Evolutionary conservation across 2,797 vertebrate species (phyloP), one percentile per base, ranked within the genome.

Genomic region (Potorous gilbertii): DNA sequence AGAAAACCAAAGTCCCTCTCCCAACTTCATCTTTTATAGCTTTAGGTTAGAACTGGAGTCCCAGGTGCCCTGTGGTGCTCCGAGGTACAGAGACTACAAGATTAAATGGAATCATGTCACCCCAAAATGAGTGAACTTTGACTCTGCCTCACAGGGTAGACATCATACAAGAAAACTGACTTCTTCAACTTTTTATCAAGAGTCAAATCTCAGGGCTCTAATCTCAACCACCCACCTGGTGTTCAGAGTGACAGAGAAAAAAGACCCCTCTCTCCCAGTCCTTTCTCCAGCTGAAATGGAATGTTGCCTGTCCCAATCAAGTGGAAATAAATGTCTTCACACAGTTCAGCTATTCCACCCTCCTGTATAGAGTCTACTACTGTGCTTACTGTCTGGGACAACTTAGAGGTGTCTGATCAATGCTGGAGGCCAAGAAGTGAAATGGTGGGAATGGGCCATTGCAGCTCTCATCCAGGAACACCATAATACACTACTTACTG

Each of bases 401-500:
- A 95, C 93, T 94, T 94, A 90, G 13, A 95, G 93, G 66, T 92
- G 16, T 55, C 57, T 52, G 34, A 97, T 92, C 93, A 95, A 52
- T 90, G 81, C 91, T 95, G 96, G 93, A 95, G 96, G 95, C 90
- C 54, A 54, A 87, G 55, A 95, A 95, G 96, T 81, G 93, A 97
- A 96, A 95, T 91, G 90, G 87, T 54, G 95, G 95, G 94, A 96
- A 96, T 96, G 95, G 91, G 96, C 94, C 96, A 95, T 2, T 92
- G 57, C n/a, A 57, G 56, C 87, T 92, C 54, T 90, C 92, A 96
- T 94, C 94, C 96, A 92, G 91, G 96, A 98, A 97, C 96, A 96
- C 94, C 97, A 97, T 66, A 98, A 98, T 56, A 92, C 29, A 52
- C 87, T 97, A 96, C 97, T 98, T 97, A 97, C 56, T 97, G 97